Evolutionary conservation across 2,888 invertebrate genomes (phyloP).

Genomic region (Rapana venosa): DNA sequence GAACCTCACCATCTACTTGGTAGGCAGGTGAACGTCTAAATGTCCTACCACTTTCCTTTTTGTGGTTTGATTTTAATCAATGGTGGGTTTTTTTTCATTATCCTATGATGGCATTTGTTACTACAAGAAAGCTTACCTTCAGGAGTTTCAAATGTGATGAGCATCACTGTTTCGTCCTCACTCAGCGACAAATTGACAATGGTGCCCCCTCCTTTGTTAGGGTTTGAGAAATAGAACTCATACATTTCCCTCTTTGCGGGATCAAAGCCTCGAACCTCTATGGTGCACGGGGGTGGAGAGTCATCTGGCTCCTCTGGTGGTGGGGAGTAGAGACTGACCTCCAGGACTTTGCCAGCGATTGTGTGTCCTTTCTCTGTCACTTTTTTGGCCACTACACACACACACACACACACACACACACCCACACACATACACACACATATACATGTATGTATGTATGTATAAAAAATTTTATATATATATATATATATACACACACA

Average conservation of each 20-base stretch:
- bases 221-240: slow-evolving; percentile 36
- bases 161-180: slow-evolving; percentile 28
- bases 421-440: too few relatives aligned
- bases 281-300: slow-evolving; percentile 1
- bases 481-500: too few relatives aligned
- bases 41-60: too few relatives aligned
- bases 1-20: too few relatives aligned
- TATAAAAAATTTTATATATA: too few relatives aligned
- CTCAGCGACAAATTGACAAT: not conserved
- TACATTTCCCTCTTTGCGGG: slow-evolving; percentile 17
- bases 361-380: slow-evolving; percentile 22
- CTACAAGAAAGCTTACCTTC: slow-evolving; percentile 15
- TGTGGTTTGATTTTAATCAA: too few relatives aligned
- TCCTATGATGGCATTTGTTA: too few relatives aligned
- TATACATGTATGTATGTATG: too few relatives aligned
- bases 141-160: slow-evolving; percentile 34
- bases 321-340: slow-evolving; percentile 16
- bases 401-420: not conserved
- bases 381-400: not conserved
- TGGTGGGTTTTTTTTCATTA: too few relatives aligned
- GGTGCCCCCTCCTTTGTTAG: slow-evolving; percentile 26
- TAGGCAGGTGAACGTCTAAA: too few relatives aligned
- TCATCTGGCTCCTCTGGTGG: slow-evolving; percentile 10
- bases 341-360: slow-evolving; percentile 5
- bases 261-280: slow-evolving; percentile 23